A percentile compares a stretch with the other conserved stretches of the same genome.
Conservation (phyloP, 2,797 vertebrate genomes). For the Labroides dimidiatus region DNA sequence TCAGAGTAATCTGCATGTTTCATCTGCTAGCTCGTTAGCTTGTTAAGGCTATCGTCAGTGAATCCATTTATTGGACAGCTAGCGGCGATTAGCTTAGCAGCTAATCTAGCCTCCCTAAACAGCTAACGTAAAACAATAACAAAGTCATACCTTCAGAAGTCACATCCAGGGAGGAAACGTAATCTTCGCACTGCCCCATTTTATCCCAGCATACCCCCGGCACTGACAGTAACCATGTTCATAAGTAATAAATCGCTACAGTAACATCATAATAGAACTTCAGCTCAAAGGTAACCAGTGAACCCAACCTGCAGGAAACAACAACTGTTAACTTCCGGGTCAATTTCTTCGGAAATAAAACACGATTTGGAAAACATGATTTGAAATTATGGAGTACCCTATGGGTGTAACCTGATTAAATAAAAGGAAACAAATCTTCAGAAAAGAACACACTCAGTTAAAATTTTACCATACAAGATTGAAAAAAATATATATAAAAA, state of each 20-base stretch:
- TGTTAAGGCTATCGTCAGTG: slow-evolving; percentile 10
- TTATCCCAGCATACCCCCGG: slow-evolving; percentile 26
- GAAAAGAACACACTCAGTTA: too few relatives aligned
- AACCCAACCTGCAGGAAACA: neutral
- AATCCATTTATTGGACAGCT: slow-evolving; percentile 18
- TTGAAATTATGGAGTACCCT: too few relatives aligned
- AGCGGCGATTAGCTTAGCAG: slow-evolving; percentile 28
- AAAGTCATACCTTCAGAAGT: slow-evolving; percentile 69
- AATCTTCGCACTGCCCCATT: slow-evolving; percentile 28
- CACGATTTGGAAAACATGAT: neutral
- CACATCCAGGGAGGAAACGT: slow-evolving; percentile 39
- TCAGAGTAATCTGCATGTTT: neutral
- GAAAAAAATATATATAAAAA: too few relatives aligned
- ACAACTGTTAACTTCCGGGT: slow-evolving; percentile 26
- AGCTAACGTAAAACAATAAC: neutral
- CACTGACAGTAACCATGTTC: slow-evolving; percentile 15
- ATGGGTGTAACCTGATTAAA: too few relatives aligned
- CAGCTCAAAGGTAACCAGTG: neutral
- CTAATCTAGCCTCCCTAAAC: slow-evolving; percentile 9
- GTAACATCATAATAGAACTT: slow-evolving; percentile 36
- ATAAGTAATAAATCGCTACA: neutral
- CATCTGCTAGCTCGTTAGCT: neutral
- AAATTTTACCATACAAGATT: too few relatives aligned
- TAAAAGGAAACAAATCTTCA: too few relatives aligned
- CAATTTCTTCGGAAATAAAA: slow-evolving; percentile 32